A percentile compares a stretch with the other conserved stretches of the same genome.
phyloP scores from a whole-genome alignment of 2,888 invertebrate species.

The Lacanobia oleracea region DNA sequence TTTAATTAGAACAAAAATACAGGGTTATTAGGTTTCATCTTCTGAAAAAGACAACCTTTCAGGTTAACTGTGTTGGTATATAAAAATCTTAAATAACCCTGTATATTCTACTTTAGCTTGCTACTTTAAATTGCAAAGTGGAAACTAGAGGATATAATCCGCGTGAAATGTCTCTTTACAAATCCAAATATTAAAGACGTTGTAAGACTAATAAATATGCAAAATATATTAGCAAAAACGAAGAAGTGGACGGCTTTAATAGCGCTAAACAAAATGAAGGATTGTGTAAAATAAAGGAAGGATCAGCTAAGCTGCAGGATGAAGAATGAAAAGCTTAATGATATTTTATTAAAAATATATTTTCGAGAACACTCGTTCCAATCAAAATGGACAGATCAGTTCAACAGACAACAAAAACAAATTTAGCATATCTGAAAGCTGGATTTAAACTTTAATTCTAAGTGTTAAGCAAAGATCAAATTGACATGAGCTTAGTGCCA shows the following conservation, averaged over 20 bases:
- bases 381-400: conserved; percentile 87
- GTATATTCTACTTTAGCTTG: conserved; percentile 46
- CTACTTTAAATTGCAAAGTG: conserved; percentile 39
- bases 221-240: conserved; percentile 61
- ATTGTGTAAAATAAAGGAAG: conserved; percentile 68
- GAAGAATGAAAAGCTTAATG: conserved; percentile 88
- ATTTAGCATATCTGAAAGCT: conserved; percentile 80
- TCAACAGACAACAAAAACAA: conserved; percentile 80
- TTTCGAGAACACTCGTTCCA: conserved; percentile 85
- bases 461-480: conserved; percentile 70
- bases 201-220: conserved; percentile 53
- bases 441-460: conserved; percentile 83
- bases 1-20: conserved; percentile 42
- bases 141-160: conserved; percentile 44
- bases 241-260: conserved; percentile 49
- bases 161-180: conserved; percentile 50
- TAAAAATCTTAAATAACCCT: conserved; percentile 56
- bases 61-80: not conserved
- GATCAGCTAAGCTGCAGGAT: conserved; percentile 80
- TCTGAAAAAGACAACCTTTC: not conserved
- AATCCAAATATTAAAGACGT: conserved; percentile 33
- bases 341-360: conserved; percentile 88
- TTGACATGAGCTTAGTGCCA: conserved; percentile 80
- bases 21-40: conserved; percentile 54
- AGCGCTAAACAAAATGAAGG: conserved; percentile 57